Base-by-base conservation (phyloP, 2,888 invertebrate genomes). In the Callyntrura sp. region DNA sequence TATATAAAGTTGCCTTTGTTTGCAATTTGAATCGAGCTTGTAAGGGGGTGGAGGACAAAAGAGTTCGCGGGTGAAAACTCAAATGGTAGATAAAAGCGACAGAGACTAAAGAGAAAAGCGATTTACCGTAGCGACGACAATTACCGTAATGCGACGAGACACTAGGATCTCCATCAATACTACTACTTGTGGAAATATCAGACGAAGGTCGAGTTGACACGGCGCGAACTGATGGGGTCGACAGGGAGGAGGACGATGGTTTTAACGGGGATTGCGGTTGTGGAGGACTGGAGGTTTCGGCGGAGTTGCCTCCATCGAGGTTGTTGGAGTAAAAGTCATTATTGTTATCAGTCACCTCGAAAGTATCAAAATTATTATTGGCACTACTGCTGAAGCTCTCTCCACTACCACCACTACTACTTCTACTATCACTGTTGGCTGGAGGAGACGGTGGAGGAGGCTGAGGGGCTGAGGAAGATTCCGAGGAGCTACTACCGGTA, bases 101-200 rank as follows among this genome's bases (percentile, higher is more conserved):
- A 82, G 82, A 51, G 20, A 81, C n/a, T 62, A 48, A 87, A 89
- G 73, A 57, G 68, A 81, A 89, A 81, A 81, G 81, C 81, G 43
- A 81, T 81, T 78, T 89, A 89, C 88, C 88, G 60, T 89, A 89
- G 35, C 88, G 88, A 76, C 88, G 88, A 84, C 88, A 89, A 89
- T 89, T 89, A 89, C 88, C 88, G 88, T 89, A 89, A 84, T 89
- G 88, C 35, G 84, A 83, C n/a, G 88, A 78, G 11, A 65, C 88
- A 89, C 78, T 78, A 76, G 73, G 48, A 60, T 73, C 82, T 81
- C 57, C 60, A 28, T 35, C 57, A 55, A n/a, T n/a, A n/a, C 17
- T 55, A 70, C 12, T 20, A 11, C 76, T 88, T n/a, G 88, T 83
- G 3, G 88, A 88, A 60, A 88, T 88, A 65, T 88, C 88, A 17